phyloP scores from a whole-genome alignment of 2,113 vertebrate genomes.

The Actenoides lindsayi region DNA sequence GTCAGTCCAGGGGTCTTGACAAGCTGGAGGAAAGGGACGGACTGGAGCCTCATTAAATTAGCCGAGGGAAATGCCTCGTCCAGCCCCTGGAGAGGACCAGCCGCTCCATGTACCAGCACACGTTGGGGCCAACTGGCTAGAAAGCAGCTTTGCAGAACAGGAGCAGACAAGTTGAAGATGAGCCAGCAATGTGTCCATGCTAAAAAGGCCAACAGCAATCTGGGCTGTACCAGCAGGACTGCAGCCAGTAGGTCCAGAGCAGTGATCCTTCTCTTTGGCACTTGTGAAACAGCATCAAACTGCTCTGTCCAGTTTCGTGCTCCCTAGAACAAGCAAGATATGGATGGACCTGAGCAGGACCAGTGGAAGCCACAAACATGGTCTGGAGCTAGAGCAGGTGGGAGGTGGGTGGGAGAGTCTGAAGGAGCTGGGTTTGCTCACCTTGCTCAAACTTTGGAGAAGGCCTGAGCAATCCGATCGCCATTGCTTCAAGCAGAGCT shows the following conservation, averaged over 20 bases:
- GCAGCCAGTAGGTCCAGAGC: not conserved
- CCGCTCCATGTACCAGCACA: too few species aligned
- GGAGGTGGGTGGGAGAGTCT: not conserved
- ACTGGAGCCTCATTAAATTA: too few species aligned
- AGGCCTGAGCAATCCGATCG: fast-evolving
- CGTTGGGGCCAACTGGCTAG: not conserved
- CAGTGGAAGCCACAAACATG: not conserved
- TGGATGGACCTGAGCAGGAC: not conserved
- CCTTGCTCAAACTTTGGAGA: too few species aligned
- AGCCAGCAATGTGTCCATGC: not conserved
- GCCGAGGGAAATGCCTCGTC: not conserved
- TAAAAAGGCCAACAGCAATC: too few species aligned
- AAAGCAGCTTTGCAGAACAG: not conserved
- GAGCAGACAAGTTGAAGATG: not conserved
- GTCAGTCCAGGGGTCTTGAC: not conserved
- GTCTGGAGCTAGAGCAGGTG: not conserved
- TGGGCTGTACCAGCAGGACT: not conserved
- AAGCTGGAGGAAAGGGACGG: not conserved
- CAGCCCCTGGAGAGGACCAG: not conserved
- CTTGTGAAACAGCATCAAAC: too few species aligned
- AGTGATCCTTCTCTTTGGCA: not conserved
- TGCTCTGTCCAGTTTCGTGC: too few species aligned
- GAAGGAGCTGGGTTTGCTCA: not conserved
- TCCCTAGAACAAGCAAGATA: too few species aligned
- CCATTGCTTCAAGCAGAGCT: not conserved